phyloP scores from a whole-genome alignment of 2,888 invertebrate species.

The Baronia brevicornis region DNA sequence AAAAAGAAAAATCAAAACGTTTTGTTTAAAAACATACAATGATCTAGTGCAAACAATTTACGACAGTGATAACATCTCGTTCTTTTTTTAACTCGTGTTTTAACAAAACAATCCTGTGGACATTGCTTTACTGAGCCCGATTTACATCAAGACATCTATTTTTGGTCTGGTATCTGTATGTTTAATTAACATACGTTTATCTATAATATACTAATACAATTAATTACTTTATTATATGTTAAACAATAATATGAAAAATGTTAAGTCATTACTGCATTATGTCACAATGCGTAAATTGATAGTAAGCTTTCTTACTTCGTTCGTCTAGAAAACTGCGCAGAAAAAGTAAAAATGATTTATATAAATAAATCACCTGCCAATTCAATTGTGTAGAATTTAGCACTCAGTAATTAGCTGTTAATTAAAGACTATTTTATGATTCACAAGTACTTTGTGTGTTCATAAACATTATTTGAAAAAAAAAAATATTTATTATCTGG shows the following conservation, averaged over 20 bases:
- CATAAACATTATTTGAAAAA: too few species aligned
- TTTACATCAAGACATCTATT: conserved; percentile 36
- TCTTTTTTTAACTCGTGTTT: not conserved
- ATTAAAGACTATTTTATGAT: too few species aligned
- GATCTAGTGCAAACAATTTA: conserved; percentile 35
- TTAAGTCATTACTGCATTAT: conserved; percentile 55
- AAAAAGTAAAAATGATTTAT: not conserved
- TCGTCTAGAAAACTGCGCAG: conserved; percentile 3
- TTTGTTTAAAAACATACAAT: conserved; percentile 41
- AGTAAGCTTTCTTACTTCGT: conserved; percentile 7
- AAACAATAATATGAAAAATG: conserved; percentile 13
- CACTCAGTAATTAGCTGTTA: too few species aligned
- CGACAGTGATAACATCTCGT: conserved; percentile 19
- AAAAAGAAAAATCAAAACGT: conserved; percentile 38
- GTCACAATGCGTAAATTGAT: conserved; percentile 37
- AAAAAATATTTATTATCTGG: too few species aligned
- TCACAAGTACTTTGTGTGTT: too few species aligned
- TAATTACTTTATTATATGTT: conserved; percentile 8
- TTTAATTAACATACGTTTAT: conserved; percentile 22
- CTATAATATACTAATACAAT: conserved; percentile 10
- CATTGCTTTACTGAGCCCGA: conserved; percentile 1
- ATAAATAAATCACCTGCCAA: conserved; percentile 19
- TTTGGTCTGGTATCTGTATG: conserved; percentile 38
- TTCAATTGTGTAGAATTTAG: conserved; percentile 19
- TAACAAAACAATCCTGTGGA: conserved; percentile 1